Evolutionary conservation across 2,113 vertebrate genomes (phyloP), one percentile per base, ranked within the genome.

Genomic region (Leptobrachium ailaonicum): DNA sequence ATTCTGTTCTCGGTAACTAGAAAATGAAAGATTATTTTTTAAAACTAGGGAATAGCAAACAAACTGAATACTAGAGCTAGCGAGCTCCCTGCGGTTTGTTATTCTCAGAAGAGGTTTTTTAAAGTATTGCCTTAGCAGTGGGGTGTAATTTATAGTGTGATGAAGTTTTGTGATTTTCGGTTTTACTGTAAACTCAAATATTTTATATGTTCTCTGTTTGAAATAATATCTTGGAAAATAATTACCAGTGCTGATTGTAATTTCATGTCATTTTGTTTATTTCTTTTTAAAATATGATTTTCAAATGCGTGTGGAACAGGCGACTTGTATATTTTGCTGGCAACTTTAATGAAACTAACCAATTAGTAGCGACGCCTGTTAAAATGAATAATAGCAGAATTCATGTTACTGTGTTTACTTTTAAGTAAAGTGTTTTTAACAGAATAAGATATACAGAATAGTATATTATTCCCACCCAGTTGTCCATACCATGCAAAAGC

Each of bases 111-210:
- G 66, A 77, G 53, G n/a, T 41, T 41, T 70, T 77, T 66, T 54
- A 32, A 77, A 56, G 66, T 40, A 77, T 77, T 77, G 75, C 66
- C 56, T 69, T 69, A 77, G 14, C 75, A 77, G 66, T 77, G 40
- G 75, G 75, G 53, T 77, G 10, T 77, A 66, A 77, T 77, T 77
- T 77, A 77, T 66, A 77, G 75, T 70, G 58, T 70, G 75, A 77
- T 70, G 68, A 70, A 62, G n/a, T 69, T 69, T 69, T 77, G 8
- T 56, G 75, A 68, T 76, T 45, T 62, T 77, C 66, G 69, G 68
- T 58, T 69, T 77, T 60, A 14, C 56, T 10, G 56, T 14, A 60
- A 60, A 60, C 10, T 12, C 56, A 60, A 60, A 60, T 60, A 14
- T 60, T 60, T 60, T 60, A 60, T 60, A 4, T 60, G 10, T 60